A percentile compares a stretch with the other conserved stretches of the same genome.
These are phyloP conservation scores for Indri indri DNA, from an alignment of 2,113 vertebrate genomes.

Conservation along the genomic window DNA sequence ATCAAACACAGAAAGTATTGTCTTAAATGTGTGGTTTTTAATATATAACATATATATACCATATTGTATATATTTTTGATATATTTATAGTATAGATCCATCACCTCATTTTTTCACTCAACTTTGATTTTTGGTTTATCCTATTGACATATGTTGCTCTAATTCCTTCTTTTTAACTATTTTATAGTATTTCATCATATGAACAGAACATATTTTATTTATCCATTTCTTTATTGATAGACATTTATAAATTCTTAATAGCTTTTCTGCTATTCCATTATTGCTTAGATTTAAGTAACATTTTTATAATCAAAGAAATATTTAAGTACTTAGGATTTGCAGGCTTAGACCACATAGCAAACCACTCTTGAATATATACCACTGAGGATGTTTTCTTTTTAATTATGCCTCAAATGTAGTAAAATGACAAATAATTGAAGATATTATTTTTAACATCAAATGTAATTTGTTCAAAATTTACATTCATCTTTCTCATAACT, in stretches of 20 bases:
- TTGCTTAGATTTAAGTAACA: neutral
- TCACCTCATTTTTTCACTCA: neutral
- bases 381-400: conserved; percentile 43
- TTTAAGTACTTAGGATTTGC: neutral
- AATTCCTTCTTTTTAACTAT: neutral
- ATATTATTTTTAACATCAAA: conserved; percentile 81
- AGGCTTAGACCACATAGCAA: neutral
- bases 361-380: neutral
- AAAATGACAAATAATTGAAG: conserved; percentile 72
- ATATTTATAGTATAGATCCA: neutral
- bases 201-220: neutral
- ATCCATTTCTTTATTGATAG: neutral
- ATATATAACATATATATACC: neutral
- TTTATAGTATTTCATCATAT: neutral
- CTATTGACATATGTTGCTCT: neutral
- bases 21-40: neutral
- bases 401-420: conserved; percentile 68
- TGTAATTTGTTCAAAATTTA: conserved; percentile 83
- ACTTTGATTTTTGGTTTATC: neutral
- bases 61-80: neutral
- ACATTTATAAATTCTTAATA: neutral
- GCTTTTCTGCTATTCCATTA: neutral
- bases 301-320: neutral
- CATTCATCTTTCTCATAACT: conserved; percentile 82
- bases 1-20: neutral